Conservation (phyloP, 2,113 vertebrate species). For the Nesogale talazaci region DNA sequence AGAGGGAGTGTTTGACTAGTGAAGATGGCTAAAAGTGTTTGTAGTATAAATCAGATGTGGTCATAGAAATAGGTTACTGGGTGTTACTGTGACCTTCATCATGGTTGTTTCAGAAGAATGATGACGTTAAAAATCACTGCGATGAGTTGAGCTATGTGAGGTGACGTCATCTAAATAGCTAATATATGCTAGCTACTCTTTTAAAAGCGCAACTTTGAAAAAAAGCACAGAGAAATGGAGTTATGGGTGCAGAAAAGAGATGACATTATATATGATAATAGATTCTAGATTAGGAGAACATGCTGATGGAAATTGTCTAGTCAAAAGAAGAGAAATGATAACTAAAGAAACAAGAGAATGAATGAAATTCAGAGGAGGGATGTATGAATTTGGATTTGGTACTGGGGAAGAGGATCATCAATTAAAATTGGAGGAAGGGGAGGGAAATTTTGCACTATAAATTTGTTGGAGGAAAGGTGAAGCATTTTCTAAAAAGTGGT, state of each 20-base stretch:
- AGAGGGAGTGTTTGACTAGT: neutral
- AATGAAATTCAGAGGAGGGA: neutral
- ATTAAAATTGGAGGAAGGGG: neutral
- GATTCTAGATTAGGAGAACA: neutral
- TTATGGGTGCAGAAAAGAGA: neutral
- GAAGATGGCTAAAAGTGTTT: neutral
- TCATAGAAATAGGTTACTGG: neutral
- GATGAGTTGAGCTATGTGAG: conserved; percentile 9
- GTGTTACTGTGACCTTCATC: conserved; percentile 11
- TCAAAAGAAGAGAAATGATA: neutral
- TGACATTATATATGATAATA: conserved; percentile 37
- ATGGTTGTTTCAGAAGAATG: conserved; percentile 22
- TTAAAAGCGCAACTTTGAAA: conserved; percentile 35
- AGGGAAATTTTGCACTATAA: neutral
- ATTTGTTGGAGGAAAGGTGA: neutral
- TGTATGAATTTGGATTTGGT: neutral
- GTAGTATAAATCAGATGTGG: conserved; percentile 50
- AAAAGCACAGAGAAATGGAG: neutral
- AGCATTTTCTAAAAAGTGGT: neutral
- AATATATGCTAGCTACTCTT: conserved; percentile 1
- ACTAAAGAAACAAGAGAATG: neutral
- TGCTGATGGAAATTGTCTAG: neutral
- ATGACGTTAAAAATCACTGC: conserved; percentile 39
- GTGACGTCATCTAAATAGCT: conserved; percentile 26
- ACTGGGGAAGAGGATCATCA: neutral